Base-by-base conservation (phyloP, 2,888 invertebrate species). In the Tetanocera ferruginea region DNA sequence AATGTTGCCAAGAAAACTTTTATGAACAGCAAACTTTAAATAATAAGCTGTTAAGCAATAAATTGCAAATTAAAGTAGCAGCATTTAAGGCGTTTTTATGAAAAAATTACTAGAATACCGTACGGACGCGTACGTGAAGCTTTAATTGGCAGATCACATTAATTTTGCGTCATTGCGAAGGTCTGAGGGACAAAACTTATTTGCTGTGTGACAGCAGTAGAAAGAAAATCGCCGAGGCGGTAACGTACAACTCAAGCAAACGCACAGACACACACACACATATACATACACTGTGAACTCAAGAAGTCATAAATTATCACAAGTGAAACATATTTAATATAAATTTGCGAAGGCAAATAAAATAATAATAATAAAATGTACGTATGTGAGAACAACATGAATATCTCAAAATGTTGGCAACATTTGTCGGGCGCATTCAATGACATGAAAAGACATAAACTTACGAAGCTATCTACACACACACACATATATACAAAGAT, bases 251-350 rank as follows among this genome's bases (percentile, higher is more conserved):
- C 19, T 31, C 19, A 71, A 28, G 25, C 25, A 49, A 8, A 17
- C 70, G 14, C n/a, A n/a, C 66, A 67, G 4, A 31, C 69, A 49
- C 23, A 51, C 1, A 70, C 25, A 28, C 51, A 52, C 70, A 51
- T 0, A 70, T 4, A 28, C 51, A 52, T 52, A 70, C 70, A 19
- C 6, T 43, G 11, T 6, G 51, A 49, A 69, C 60, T 60, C 28
- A 64, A 74, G 75, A 67, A 62, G 49, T 52, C 66, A 75, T 75
- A 75, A 75, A 75, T 75, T 75, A 75, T 67, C 66, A 37, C 66
- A 55, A 75, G 52, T 55, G 75, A 67, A 75, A 75, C 67, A 75
- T 75, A 67, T 75, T 75, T 75, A 75, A 75, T 75, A 75, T 64
- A 37, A 55, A 67, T 34, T 37, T 17, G n/a, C 6, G 57, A 60